Evolutionary conservation across 2,888 invertebrate species (phyloP).

Genomic region (Apamea epomidion): DNA sequence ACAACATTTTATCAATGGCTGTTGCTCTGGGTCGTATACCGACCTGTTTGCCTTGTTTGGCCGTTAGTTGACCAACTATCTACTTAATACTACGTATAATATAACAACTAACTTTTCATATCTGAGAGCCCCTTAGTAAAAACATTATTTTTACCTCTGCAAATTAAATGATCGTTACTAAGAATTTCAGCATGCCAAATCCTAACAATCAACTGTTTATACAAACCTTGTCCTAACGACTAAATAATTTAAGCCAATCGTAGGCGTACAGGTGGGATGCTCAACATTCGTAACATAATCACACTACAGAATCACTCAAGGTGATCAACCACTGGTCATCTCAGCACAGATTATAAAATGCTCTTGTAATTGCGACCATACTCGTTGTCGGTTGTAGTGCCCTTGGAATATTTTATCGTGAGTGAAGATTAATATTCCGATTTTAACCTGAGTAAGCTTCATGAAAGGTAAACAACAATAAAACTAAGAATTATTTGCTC

Average conservation of each 20-base stretch:
- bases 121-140: too few species aligned
- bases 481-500: slow-evolving; percentile 25
- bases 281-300: slow-evolving; percentile 46
- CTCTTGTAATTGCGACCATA: slow-evolving; percentile 60
- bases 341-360: slow-evolving; percentile 63
- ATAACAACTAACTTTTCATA: neutral
- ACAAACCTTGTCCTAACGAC: neutral
- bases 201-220: neutral
- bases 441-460: slow-evolving; percentile 27
- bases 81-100: neutral
- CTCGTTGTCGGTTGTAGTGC: slow-evolving; percentile 32
- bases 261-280: slow-evolving; percentile 57
- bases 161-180: neutral
- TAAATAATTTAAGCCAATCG: slow-evolving; percentile 7
- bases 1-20: slow-evolving; percentile 17
- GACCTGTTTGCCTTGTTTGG: neutral
- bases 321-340: slow-evolving; percentile 64
- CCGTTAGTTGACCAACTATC: neutral
- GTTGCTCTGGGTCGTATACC: neutral
- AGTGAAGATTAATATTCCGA: slow-evolving; percentile 55
- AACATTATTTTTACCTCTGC: too few species aligned
- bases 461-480: slow-evolving; percentile 36
- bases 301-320: slow-evolving; percentile 53
- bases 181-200: neutral
- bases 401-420: slow-evolving; percentile 57